Evolutionary conservation across 2,888 invertebrate genomes (phyloP), one percentile per base, ranked within the genome.

Genomic region (Psylliodes chrysocephalus): DNA sequence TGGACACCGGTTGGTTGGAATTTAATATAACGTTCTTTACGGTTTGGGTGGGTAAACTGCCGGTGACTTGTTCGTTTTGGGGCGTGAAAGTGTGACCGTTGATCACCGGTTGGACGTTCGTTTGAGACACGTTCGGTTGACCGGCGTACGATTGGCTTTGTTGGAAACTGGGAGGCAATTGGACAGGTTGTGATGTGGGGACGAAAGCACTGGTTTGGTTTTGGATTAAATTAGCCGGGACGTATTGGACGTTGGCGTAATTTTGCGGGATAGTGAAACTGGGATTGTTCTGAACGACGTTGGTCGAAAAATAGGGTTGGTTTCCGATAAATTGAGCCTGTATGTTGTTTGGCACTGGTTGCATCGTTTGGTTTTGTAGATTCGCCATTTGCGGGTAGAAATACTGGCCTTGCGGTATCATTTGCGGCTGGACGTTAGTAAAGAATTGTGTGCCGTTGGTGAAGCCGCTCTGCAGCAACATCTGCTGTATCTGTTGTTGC

Each of bases 401-500:
- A 54, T 60, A 66, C 33, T 66, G 66, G 3, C 61, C 61, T 25
- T 60, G 56, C 5, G 60, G 66, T 30, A 66, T 49, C 56, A 67
- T 59, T 61, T 79, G 81, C 33, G 83, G 84, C 55, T 82, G 83
- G 68, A 82, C 59, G 78, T 77, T 62, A 1, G 62, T 14, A 19
- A 77, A 77, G 66, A 78, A 77, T 64, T 76, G 78, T 3, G 77
- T 71, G 12, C 77, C 78, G 60, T 78, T 75, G 53, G 78, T 71
- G 51, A 77, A 79, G 40, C 79, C 80, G 33, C 78, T 73, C 70
- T 84, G 83, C 53, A 84, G 67, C 64, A 83, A 76, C 78, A 83
- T 81, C 71, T 83, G 82, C 61, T 82, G 80, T 47, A 82, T 80
- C 60, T 82, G 82, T 72, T 84, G 84, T 69, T 82, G 84, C 51